A percentile compares a stretch with the other conserved stretches of the same genome.
These are phyloP conservation scores for Urechis unicinctus DNA, from an alignment of 2,888 invertebrate species.

Conservation along the genomic window DNA sequence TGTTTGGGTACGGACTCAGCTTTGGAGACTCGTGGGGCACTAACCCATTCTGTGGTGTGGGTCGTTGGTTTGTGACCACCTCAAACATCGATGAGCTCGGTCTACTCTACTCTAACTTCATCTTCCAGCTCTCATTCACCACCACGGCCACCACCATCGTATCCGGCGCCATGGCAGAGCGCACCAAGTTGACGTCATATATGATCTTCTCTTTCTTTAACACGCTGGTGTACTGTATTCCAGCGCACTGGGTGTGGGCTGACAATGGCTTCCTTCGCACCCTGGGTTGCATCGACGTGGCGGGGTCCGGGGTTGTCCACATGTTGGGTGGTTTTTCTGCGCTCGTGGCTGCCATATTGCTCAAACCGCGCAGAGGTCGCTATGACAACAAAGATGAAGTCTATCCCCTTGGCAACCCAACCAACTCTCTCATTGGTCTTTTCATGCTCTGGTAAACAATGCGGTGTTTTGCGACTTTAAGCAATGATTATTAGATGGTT, in stretches of 20 bases:
- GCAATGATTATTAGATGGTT: too few species aligned
- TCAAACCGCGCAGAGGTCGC: not conserved
- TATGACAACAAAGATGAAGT: not conserved
- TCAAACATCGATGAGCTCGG: not conserved
- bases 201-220: not conserved
- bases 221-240: not conserved
- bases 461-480: not conserved
- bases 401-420: not conserved
- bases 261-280: not conserved
- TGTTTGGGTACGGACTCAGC: not conserved
- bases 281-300: not conserved
- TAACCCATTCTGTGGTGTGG: not conserved
- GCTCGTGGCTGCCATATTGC: not conserved
- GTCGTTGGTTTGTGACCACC: not conserved
- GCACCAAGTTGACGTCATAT: not conserved
- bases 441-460: not conserved
- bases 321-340: not conserved
- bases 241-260: not conserved
- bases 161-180: not conserved
- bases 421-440: not conserved
- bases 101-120: not conserved
- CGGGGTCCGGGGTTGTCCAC: not conserved
- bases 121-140: slow-evolving; percentile 1
- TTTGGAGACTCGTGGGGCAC: not conserved
- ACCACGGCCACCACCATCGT: not conserved